These are phyloP conservation scores for Myotis lucifugus DNA, from an alignment of 2,113 vertebrate species.

Conservation along the genomic window DNA sequence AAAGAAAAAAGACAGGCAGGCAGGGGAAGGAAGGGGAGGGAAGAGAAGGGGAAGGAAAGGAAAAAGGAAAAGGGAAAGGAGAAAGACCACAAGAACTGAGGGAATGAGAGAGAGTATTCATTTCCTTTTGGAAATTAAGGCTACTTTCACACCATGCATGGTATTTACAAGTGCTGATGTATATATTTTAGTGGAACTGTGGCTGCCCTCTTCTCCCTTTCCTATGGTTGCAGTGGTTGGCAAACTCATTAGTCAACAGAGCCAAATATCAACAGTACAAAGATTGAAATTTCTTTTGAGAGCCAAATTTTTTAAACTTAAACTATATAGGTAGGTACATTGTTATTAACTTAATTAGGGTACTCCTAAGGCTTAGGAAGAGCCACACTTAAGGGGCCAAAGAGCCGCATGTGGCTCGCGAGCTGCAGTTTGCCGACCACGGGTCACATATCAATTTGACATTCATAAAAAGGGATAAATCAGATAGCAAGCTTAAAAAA, in stretches of 20 bases:
- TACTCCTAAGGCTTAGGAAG: no score
- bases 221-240: background rate
- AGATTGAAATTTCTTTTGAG: no score
- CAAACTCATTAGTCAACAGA: no score
- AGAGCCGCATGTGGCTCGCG: no score
- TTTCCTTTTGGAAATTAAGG: conserved; percentile 63
- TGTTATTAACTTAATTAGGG: no score
- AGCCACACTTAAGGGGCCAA: no score
- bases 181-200: conserved; percentile 66
- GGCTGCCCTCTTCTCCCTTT: conserved; percentile 40
- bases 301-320: no score
- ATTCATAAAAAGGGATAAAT: conserved; percentile 68
- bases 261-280: no score
- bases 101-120: background rate
- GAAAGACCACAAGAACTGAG: background rate
- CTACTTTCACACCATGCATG: conserved; percentile 39
- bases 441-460: conserved; percentile 35
- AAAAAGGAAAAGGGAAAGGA: background rate
- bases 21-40: background rate
- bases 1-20: background rate
- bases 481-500: conserved; percentile 67
- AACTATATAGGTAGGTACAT: no score
- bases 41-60: background rate
- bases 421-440: no score
- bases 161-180: conserved; percentile 40